Percentiles rank a stretch among this genome's conserved stretches.
phyloP scores from a whole-genome alignment of 92 coral and sea anemone genomes.

The Zoanthus gigantus region DNA sequence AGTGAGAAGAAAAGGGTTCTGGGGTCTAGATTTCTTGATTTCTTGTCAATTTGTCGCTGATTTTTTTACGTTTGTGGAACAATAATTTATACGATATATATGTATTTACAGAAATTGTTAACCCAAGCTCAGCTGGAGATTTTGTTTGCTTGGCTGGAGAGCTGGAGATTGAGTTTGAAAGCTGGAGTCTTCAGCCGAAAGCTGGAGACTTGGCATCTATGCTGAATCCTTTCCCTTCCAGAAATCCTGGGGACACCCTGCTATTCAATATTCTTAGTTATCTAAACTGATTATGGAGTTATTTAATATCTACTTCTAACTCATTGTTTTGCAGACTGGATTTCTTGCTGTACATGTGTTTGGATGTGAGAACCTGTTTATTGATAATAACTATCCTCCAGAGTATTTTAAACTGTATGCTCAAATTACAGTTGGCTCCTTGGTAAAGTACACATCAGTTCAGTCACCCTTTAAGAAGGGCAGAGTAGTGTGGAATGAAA shows the following conservation, averaged over 20 bases:
- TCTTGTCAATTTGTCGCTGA: too few species aligned
- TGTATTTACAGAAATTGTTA: too few species aligned
- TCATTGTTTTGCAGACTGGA: constrained; percentile 71
- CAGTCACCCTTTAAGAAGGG: constrained; percentile 87
- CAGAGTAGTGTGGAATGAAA: constrained; percentile 92
- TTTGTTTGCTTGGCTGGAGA: too few species aligned
- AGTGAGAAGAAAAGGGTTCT: too few species aligned
- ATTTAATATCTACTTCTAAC: neutral
- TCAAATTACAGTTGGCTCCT: constrained; percentile 77
- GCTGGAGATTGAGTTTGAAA: too few species aligned
- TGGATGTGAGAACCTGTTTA: constrained; percentile 87
- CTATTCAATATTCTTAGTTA: neutral
- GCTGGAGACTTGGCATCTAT: too few species aligned
- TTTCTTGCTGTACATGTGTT: constrained; percentile 89
- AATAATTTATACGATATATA: too few species aligned
- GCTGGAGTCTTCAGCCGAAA: too few species aligned
- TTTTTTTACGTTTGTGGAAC: too few species aligned
- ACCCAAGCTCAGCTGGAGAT: too few species aligned
- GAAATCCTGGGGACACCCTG: neutral
- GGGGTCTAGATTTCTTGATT: too few species aligned
- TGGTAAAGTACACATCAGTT: constrained; percentile 85
- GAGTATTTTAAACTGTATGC: constrained; percentile 89
- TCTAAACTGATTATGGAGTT: neutral
- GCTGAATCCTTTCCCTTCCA: too few species aligned
- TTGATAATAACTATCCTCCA: constrained; percentile 83